A percentile compares a stretch with the other conserved stretches of the same genome.
Evolutionary conservation across 2,888 invertebrate species (phyloP).

Genomic region (Cheilosia variabilis): DNA sequence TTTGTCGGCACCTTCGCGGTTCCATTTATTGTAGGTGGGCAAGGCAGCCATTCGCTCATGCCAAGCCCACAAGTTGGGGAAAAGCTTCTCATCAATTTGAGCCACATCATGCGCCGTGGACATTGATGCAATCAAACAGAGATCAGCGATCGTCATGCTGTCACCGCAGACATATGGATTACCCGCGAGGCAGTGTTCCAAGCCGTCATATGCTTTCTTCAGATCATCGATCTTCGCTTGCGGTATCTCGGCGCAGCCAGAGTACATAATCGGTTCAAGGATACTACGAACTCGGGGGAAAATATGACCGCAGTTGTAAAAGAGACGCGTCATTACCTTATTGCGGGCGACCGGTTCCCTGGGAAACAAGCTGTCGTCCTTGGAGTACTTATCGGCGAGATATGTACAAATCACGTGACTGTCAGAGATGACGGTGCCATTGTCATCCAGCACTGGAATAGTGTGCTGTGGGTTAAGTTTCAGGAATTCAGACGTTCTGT

Average conservation of each 20-base stretch:
- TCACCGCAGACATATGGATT: slow-evolving; percentile 81
- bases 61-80: slow-evolving; percentile 83
- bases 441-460: slow-evolving; percentile 82
- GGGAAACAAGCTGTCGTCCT: slow-evolving; percentile 85
- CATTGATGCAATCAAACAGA: slow-evolving; percentile 83
- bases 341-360: slow-evolving; percentile 84
- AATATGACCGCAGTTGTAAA: slow-evolving; percentile 81
- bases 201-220: slow-evolving; percentile 83
- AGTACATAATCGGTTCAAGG: slow-evolving; percentile 82
- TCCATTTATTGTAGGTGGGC: slow-evolving; percentile 83
- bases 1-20: slow-evolving; percentile 82
- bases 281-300: slow-evolving; percentile 81
- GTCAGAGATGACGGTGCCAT: slow-evolving; percentile 80
- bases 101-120: slow-evolving; percentile 83
- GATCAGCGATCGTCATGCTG: slow-evolving; percentile 84
- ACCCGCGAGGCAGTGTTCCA: slow-evolving; percentile 81
- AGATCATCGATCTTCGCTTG: slow-evolving; percentile 83
- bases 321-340: slow-evolving; percentile 82
- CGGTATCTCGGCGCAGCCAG: slow-evolving; percentile 81
- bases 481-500: slow-evolving; percentile 80
- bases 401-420: slow-evolving; percentile 85
- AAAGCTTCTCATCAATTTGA: slow-evolving; percentile 83
- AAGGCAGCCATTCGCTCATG: slow-evolving; percentile 81
- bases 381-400: slow-evolving; percentile 85
- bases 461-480: slow-evolving; percentile 86